These are phyloP conservation scores for Oscheius myriophilus DNA, from an alignment of 2,888 invertebrate species.

Conservation along the genomic window DNA sequence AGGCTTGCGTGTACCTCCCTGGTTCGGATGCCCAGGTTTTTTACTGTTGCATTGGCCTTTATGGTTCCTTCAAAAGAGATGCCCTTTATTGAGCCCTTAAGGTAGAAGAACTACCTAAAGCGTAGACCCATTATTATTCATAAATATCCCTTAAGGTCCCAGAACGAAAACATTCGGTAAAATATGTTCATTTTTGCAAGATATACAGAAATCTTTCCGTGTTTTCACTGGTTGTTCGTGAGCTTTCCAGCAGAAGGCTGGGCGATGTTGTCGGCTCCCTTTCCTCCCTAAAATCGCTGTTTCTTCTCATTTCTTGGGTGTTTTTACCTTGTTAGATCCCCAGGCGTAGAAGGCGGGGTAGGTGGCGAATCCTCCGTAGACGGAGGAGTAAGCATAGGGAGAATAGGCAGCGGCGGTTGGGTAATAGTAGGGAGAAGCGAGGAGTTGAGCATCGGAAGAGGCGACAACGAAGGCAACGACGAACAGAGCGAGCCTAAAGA, in stretches of 20 bases:
- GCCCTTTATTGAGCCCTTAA: too few species aligned
- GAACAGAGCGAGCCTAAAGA: conserved; percentile 4
- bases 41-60: too few species aligned
- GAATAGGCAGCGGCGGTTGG: conserved; percentile 7
- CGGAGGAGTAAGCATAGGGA: conserved; percentile 12
- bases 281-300: too few species aligned
- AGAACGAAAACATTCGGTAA: neutral
- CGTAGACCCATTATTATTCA: conserved; percentile 53
- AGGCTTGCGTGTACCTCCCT: conserved; percentile 4
- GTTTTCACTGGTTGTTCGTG: too few species aligned
- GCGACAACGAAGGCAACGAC: neutral
- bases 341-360: conserved; percentile 24
- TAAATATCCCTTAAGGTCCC: conserved; percentile 56
- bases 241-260: neutral
- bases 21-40: too few species aligned
- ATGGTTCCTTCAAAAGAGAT: too few species aligned
- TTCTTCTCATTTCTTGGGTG: neutral
- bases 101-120: conserved; percentile 61
- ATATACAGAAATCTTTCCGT: neutral
- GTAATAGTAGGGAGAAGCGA: neutral
- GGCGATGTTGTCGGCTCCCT: neutral
- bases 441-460: conserved; percentile 7
- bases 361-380: conserved; percentile 9
- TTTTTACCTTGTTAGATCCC: conserved; percentile 25
- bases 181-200: neutral